Conservation (phyloP, 2,113 vertebrate genomes). For the Calyptommatus sinebrachiatus region DNA sequence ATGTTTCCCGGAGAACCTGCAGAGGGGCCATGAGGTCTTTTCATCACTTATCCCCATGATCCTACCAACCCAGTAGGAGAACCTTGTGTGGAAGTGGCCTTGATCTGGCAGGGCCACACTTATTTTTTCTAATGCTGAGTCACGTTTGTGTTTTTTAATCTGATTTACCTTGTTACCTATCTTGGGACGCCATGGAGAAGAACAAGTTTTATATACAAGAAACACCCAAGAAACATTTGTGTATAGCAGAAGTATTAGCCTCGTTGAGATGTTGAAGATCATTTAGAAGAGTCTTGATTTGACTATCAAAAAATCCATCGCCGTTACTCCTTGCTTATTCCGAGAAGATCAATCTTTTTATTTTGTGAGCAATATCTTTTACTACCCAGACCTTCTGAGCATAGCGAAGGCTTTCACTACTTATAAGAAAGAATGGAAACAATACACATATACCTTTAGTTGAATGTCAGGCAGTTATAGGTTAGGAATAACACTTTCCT, state of each 20-base stretch:
- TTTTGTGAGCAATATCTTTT: neutral
- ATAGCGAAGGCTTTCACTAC: neutral
- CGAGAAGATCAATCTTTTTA: neutral
- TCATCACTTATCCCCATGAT: too few relatives aligned
- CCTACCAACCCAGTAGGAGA: too few relatives aligned
- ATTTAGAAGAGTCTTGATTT: neutral
- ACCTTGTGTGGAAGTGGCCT: too few relatives aligned
- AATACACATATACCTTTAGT: slow-evolving; percentile 36
- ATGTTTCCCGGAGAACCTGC: too few relatives aligned
- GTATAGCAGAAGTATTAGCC: neutral
- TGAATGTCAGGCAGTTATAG: slow-evolving; percentile 43
- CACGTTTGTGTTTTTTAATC: too few relatives aligned
- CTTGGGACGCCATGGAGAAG: too few relatives aligned
- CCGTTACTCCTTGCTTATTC: neutral
- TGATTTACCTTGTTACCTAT: too few relatives aligned
- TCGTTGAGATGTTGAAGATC: neutral
- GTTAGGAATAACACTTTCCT: slow-evolving; percentile 52
- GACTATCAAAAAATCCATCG: neutral
- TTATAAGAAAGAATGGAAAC: neutral
- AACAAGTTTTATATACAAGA: too few relatives aligned
- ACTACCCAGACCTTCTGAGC: neutral
- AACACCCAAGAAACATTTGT: neutral
- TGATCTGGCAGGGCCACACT: too few relatives aligned
- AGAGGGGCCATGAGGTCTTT: too few relatives aligned
- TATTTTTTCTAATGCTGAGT: too few relatives aligned